Base-by-base conservation (phyloP, 2,797 vertebrate genomes). In the Channallabes apus region DNA sequence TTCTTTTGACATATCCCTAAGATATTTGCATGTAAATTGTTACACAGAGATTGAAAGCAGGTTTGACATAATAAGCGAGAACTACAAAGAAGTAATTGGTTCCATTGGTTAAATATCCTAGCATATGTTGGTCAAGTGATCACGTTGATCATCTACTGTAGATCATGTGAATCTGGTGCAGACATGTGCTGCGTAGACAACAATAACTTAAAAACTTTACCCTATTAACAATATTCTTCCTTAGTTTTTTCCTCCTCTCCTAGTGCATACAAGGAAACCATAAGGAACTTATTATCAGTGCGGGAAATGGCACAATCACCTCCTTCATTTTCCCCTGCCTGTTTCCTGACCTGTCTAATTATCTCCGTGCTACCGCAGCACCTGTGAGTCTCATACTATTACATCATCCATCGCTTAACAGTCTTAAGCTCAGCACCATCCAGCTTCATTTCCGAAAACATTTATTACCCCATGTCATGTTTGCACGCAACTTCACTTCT, bases 291-390 rank as follows among this genome's bases (percentile, higher is more conserved):
- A 87, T 90, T 88, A 87, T 78, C 59, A 81, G 61, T 72, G 84
- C 41, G 86, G 87, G 88, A 86, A 86, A 86, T 59, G 83, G 75
- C 80, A 90, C 84, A 86, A 85, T 86, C 83, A 78, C 61, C 71
- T 80, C 82, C 75, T 86, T 88, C 86, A 88, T 80, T 88, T 82
- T 22, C n/a, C 18, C 82, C 82, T 67, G 8, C 22, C 88, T 83
- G 67, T 89, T 87, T 82, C 85, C 75, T 87, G 89, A 88, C 87
- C 86, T 90, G 86, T 83, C 83, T 88, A 90, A 90, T 88, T 88
- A 87, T 76, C 69, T 86, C 58, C 65, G 54, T 59, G 75, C 80
- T 73, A 82, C 82, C 72, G 85, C 67, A 86, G 86, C 90, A 91
- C 88, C 88, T 91, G 90, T 87, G 88, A 88, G 88, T 87, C 89